phyloP scores from a whole-genome alignment of 2,797 vertebrate genomes.

The Cryptoblepharus egeriae region DNA sequence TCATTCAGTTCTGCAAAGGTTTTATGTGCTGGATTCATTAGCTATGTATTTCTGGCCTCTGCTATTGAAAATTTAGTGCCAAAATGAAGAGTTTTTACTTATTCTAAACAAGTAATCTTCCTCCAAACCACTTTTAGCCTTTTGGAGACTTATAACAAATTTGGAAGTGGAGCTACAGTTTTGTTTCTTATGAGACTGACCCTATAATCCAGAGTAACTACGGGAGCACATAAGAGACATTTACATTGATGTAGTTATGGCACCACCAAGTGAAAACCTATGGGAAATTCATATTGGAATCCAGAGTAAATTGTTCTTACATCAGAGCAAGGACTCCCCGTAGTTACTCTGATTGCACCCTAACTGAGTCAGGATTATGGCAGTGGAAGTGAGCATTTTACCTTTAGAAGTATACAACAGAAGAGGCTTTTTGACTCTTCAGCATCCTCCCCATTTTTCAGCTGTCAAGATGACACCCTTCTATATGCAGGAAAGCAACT shows the following conservation, averaged over 20 bases:
- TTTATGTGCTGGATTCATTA: background rate
- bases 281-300: too few relatives aligned
- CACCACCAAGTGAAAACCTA: too few relatives aligned
- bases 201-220: too few relatives aligned
- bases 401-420: background rate
- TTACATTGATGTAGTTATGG: too few relatives aligned
- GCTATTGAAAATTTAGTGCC: background rate
- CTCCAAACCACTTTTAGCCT: background rate
- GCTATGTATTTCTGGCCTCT: background rate
- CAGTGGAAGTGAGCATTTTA: background rate
- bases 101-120: background rate
- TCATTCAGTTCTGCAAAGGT: background rate
- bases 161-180: background rate
- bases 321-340: too few relatives aligned
- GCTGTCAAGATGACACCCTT: background rate
- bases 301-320: too few relatives aligned
- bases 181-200: too few relatives aligned
- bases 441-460: background rate
- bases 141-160: background rate
- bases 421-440: background rate
- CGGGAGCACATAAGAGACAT: too few relatives aligned
- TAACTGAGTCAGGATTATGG: background rate
- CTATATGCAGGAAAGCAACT: background rate
- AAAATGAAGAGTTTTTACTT: background rate
- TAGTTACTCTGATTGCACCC: too few relatives aligned